These are phyloP conservation scores for Trogon melanurus DNA, from an alignment of 2,113 vertebrate genomes.

Conservation along the genomic window DNA sequence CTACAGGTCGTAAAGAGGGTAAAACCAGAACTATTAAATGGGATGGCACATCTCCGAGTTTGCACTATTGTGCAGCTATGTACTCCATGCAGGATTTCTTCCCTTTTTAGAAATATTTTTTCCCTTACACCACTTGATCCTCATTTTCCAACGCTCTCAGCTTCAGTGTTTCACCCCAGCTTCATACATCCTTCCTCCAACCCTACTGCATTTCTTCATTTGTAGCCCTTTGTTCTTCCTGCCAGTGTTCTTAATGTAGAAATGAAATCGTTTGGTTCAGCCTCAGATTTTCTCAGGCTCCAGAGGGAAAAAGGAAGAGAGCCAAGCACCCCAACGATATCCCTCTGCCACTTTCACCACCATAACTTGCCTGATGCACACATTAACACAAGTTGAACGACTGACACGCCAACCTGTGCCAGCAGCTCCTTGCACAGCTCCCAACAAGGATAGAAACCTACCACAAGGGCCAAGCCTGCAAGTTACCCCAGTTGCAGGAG, in stretches of 20 bases:
- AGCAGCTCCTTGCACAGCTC: background rate
- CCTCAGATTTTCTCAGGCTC: background rate
- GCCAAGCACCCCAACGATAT: background rate
- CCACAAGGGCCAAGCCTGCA: background rate
- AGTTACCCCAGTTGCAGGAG: background rate
- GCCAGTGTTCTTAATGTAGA: background rate
- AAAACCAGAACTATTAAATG: background rate
- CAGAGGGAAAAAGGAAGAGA: background rate
- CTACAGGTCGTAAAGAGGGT: background rate
- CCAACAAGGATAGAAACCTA: background rate
- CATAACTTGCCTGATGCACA: background rate
- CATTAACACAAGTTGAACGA: rapidly evolving
- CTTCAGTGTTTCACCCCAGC: background rate
- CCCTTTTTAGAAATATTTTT: background rate
- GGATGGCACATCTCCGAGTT: background rate
- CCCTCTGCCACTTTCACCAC: background rate
- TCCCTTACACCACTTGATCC: background rate
- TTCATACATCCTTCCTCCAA: background rate
- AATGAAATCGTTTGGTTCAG: background rate
- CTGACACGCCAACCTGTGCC: background rate
- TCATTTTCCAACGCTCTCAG: background rate
- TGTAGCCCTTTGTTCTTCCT: background rate
- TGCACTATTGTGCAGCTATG: background rate
- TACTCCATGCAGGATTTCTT: rapidly evolving
- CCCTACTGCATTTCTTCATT: background rate